Conservation (phyloP, 2,888 invertebrate genomes). For the Pachydiplax longipennis region DNA sequence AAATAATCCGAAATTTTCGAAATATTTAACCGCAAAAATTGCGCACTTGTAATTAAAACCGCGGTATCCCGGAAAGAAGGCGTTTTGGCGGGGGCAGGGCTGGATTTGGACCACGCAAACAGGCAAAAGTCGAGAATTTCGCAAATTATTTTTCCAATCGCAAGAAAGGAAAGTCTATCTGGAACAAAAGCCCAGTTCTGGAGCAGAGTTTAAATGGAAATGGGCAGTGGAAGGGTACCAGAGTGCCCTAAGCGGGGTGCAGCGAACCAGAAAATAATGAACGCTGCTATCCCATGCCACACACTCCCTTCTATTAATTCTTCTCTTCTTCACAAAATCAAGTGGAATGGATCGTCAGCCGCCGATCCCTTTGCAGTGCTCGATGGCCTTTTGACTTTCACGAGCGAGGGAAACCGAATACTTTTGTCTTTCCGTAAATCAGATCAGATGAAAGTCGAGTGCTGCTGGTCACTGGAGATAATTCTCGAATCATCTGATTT, state of each 20-base stretch:
- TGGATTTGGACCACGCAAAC: neutral
- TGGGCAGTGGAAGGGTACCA: neutral
- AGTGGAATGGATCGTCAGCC: neutral
- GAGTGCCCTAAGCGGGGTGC: neutral
- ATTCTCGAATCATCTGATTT: neutral
- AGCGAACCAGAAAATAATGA: conserved; percentile 13
- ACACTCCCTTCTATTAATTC: neutral
- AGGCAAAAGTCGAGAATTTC: neutral
- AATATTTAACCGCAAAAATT: neutral
- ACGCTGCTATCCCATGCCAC: neutral
- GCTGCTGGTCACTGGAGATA: neutral
- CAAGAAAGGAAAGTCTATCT: neutral
- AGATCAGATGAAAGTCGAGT: neutral
- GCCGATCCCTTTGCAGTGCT: neutral
- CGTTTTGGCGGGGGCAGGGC: too few species aligned
- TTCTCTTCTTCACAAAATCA: neutral
- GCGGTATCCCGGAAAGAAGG: neutral
- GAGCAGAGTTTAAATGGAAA: conserved; percentile 2
- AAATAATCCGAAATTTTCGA: neutral
- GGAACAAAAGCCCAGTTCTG: neutral
- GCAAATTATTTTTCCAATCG: conserved; percentile 20
- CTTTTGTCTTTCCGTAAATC: conserved; percentile 11
- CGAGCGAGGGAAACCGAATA: neutral
- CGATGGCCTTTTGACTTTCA: neutral
- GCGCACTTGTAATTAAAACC: neutral